Percentiles rank a stretch among this genome's conserved stretches.
These are phyloP conservation scores for Gallinago paraguaiae DNA, from an alignment of 2,113 vertebrate species.

Conservation along the genomic window DNA sequence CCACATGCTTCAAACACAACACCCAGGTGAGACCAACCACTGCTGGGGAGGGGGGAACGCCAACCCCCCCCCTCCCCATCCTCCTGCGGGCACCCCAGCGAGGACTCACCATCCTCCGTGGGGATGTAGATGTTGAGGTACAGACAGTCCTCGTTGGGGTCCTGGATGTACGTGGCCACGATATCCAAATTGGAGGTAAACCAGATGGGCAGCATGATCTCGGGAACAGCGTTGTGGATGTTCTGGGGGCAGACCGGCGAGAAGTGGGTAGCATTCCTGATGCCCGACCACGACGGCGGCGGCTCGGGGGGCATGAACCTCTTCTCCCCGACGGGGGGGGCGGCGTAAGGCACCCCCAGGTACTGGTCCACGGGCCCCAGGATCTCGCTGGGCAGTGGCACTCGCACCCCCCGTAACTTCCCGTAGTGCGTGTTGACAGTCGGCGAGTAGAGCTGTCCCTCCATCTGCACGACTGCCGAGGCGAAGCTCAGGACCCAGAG, in stretches of 20 bases:
- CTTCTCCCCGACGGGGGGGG: constrained; percentile 91
- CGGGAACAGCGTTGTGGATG: constrained; percentile 96
- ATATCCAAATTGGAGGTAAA: constrained; percentile 99
- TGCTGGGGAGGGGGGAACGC: constrained; percentile 28
- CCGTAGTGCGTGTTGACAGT: constrained; percentile 98
- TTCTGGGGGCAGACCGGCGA: constrained; percentile 98
- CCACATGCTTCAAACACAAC: constrained; percentile 87
- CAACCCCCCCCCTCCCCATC: not conserved
- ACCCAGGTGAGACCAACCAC: constrained; percentile 71
- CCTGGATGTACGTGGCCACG: constrained; percentile 97
- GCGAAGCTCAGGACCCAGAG: constrained; percentile 89
- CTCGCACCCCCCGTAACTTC: constrained; percentile 91
- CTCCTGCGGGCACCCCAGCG: constrained; percentile 40
- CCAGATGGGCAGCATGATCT: constrained; percentile 99
- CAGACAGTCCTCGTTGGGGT: constrained; percentile 98
- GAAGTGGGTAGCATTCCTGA: constrained; percentile 97
- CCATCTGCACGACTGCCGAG: constrained; percentile 74
- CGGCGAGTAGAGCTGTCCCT: constrained; percentile 89
- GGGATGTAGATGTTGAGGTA: constrained; percentile 99
- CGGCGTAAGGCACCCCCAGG: constrained; percentile 86
- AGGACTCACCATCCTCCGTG: constrained; percentile 99
- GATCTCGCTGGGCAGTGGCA: constrained; percentile 94
- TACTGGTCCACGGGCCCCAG: constrained; percentile 95
- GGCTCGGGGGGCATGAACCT: constrained; percentile 96
- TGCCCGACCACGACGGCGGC: constrained; percentile 94